phyloP scores from a whole-genome alignment of 2,113 vertebrate species.

The Trichechus manatus region DNA sequence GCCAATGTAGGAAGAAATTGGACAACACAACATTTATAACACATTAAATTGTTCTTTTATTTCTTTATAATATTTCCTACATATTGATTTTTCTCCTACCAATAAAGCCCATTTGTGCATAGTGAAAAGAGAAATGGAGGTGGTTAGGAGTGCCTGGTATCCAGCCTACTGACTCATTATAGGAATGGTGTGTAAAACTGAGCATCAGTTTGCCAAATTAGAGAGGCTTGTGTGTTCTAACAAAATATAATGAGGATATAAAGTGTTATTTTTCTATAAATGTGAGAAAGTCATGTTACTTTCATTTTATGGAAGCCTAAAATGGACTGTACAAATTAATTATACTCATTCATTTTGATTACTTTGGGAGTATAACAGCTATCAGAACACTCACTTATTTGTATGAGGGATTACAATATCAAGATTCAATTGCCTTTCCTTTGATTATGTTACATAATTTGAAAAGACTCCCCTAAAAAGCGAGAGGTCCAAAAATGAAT shows the following conservation, averaged over 20 bases:
- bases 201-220: slow-evolving; percentile 27
- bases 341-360: slow-evolving; percentile 47
- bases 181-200: neutral
- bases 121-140: slow-evolving; percentile 25
- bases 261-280: slow-evolving; percentile 45
- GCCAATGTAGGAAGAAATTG: slow-evolving; percentile 10
- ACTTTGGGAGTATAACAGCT: neutral
- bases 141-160: neutral
- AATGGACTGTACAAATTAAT: slow-evolving; percentile 37
- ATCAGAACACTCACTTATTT: neutral
- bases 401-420: neutral
- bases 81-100: neutral
- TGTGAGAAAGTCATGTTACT: neutral
- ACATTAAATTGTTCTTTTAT: slow-evolving; percentile 46
- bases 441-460: neutral
- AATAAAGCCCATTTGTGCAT: neutral
- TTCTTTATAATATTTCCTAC: slow-evolving; percentile 56
- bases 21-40: neutral
- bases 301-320: slow-evolving; percentile 14
- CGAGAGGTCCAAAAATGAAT: neutral
- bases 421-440: neutral
- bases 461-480: slow-evolving; percentile 5
- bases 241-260: neutral
- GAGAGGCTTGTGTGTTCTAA: neutral
- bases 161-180: neutral